Conservation (phyloP, 2,797 vertebrate species). For the Falco rusticolus region DNA sequence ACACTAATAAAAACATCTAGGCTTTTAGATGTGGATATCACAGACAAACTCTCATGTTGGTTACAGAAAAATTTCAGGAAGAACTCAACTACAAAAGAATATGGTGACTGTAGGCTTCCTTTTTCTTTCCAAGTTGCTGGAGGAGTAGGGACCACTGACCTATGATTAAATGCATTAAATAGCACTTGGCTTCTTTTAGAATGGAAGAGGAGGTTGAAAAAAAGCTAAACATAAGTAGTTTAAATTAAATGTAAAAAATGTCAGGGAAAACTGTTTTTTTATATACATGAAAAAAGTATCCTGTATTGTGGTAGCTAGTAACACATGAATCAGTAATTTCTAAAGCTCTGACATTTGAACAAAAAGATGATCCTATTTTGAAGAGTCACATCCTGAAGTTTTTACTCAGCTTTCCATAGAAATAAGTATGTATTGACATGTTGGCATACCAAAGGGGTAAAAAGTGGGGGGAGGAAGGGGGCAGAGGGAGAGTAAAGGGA, state of each 20-base stretch:
- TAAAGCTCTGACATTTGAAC: not conserved
- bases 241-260: not conserved
- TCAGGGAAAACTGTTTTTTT: not conserved
- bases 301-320: not conserved
- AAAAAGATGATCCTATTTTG: not conserved
- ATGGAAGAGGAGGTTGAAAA: not conserved
- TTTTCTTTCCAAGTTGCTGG: not conserved
- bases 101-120: no score
- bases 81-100: not conserved
- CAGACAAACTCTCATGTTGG: not conserved
- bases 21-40: not conserved
- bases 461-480: not conserved
- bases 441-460: not conserved
- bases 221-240: not conserved
- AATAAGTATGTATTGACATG: not conserved
- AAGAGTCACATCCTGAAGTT: not conserved
- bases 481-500: no score
- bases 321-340: not conserved
- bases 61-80: not conserved
- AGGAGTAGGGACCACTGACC: not conserved
- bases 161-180: not conserved
- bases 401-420: not conserved
- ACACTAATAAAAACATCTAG: not conserved
- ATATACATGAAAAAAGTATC: not conserved
- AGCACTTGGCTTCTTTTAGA: not conserved